These are phyloP conservation scores for Megalonaias nervosa DNA, from an alignment of 1,140 invertebrate genomes.

Conservation along the genomic window DNA sequence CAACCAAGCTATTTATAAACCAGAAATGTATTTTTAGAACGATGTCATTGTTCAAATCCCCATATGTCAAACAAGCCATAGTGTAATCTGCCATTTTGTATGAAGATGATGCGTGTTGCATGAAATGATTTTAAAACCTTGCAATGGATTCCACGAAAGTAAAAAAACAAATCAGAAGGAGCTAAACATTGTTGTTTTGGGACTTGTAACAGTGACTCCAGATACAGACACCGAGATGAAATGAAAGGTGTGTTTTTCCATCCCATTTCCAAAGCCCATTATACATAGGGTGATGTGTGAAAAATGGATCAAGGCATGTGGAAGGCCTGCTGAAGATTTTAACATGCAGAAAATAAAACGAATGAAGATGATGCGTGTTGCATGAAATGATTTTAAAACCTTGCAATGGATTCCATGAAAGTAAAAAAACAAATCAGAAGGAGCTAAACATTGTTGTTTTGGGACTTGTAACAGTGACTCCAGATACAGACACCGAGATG, in stretches of 20 bases:
- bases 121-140: too few species aligned
- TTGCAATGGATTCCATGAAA: too few species aligned
- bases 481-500: neutral
- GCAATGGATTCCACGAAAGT: neutral
- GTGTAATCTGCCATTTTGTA: too few species aligned
- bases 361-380: too few species aligned
- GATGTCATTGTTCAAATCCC: too few species aligned
- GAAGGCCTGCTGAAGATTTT: neutral
- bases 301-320: constrained; percentile 7
- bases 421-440: neutral
- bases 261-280: constrained; percentile 4
- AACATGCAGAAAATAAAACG: constrained; percentile 2
- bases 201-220: constrained; percentile 13
- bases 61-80: too few species aligned
- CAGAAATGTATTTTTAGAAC: too few species aligned
- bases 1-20: too few species aligned
- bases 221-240: neutral
- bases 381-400: too few species aligned
- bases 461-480: constrained; percentile 17
- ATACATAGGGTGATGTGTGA: neutral
- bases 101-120: too few species aligned
- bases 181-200: constrained; percentile 18
- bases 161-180: neutral
- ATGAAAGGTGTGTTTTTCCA: neutral
- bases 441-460: constrained; percentile 15